Percentiles rank a stretch among this genome's conserved stretches.
Evolutionary conservation across 2,797 vertebrate species (phyloP).

Genomic region (Gallinago stenura): DNA sequence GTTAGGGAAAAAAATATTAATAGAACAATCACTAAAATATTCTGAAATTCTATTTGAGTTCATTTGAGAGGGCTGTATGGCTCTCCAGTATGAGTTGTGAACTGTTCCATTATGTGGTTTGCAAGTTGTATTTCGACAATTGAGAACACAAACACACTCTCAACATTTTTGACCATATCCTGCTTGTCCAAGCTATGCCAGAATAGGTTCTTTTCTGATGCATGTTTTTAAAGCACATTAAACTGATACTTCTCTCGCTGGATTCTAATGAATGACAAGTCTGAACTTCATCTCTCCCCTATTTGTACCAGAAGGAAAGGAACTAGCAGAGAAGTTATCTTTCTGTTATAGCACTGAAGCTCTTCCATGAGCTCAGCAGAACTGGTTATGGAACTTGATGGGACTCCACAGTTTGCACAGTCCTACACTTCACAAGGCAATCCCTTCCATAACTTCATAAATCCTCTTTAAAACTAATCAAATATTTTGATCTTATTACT

Average conservation of each 20-base stretch:
- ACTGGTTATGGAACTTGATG: background rate
- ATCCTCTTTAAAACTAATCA: background rate
- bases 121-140: background rate
- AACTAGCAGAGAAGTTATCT: background rate
- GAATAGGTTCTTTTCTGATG: background rate
- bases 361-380: background rate
- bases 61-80: background rate
- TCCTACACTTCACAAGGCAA: background rate
- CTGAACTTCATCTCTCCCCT: background rate
- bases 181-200: background rate
- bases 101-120: background rate
- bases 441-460: background rate
- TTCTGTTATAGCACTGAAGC: background rate
- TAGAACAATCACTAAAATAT: background rate
- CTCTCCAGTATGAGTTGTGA: too few species aligned
- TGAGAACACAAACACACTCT: background rate
- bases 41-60: background rate
- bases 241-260: background rate
- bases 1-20: background rate
- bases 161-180: background rate
- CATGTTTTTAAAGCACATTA: background rate
- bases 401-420: rapidly evolving
- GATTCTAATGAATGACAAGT: background rate
- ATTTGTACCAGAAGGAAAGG: background rate
- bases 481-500: background rate